Conservation (phyloP, 2,113 vertebrate species). For the rabbit (Oryctolagus cuniculus) region DNA sequence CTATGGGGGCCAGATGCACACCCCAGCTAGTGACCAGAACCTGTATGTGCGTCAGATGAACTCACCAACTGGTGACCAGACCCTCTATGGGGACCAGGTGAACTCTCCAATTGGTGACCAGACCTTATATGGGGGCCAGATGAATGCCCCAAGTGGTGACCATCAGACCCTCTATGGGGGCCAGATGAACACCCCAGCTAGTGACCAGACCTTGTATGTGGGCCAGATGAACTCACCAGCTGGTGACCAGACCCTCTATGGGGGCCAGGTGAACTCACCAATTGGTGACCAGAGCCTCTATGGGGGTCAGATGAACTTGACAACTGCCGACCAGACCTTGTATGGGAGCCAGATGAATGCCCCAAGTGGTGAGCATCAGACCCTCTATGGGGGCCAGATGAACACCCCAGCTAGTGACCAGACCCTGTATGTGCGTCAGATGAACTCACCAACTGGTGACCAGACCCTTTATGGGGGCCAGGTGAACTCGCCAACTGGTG, state of each 20-base stretch:
- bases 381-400: background rate
- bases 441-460: background rate
- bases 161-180: too few relatives aligned
- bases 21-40: background rate
- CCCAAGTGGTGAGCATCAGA: too few relatives aligned
- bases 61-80: background rate
- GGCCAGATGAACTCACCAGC: background rate
- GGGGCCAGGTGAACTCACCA: background rate
- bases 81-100: background rate
- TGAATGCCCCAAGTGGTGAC: too few relatives aligned
- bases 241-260: background rate
- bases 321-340: too few relatives aligned
- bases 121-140: too few relatives aligned
- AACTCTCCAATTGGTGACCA: background rate
- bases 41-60: background rate
- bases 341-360: too few relatives aligned
- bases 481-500: rapidly evolving
- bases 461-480: background rate
- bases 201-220: background rate
- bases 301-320: too few relatives aligned
- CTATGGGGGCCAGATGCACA: background rate
- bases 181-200: background rate
- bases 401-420: rapidly evolving
- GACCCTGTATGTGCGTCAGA: background rate
- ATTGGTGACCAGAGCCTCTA: background rate